phyloP scores from a whole-genome alignment of 2,113 vertebrate genomes.

The Lepidothrix coronata region DNA sequence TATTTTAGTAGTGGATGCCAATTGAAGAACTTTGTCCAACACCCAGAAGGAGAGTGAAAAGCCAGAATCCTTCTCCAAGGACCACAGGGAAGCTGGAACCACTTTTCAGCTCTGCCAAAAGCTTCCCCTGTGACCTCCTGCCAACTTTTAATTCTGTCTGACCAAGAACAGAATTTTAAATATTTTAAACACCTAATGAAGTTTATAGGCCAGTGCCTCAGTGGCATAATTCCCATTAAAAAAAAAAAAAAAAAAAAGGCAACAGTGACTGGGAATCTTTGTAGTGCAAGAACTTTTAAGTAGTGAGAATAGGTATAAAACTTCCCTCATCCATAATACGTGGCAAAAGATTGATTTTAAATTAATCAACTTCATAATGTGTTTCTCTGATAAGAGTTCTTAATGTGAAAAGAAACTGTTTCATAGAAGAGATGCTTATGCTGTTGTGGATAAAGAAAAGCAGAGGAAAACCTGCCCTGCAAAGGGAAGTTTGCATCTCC shows the following conservation, averaged over 20 bases:
- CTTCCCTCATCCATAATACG: neutral
- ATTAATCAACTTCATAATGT: neutral
- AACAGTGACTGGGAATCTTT: neutral
- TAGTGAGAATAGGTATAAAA: neutral
- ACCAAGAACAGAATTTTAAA: neutral
- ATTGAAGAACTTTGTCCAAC: neutral
- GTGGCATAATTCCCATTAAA: neutral
- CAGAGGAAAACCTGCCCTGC: neutral
- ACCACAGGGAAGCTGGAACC: neutral
- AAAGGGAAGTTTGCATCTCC: neutral
- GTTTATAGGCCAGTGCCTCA: neutral
- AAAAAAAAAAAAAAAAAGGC: neutral
- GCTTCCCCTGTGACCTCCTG: neutral
- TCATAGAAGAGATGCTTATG: neutral
- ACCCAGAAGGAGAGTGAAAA: neutral
- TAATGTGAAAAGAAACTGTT: neutral
- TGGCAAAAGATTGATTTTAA: neutral
- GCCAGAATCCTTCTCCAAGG: neutral
- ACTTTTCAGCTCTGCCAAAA: neutral
- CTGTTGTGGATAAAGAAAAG: neutral
- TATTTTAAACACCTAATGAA: conserved; percentile 38
- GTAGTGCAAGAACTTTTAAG: neutral
- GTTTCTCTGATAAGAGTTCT: neutral
- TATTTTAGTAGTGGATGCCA: neutral
- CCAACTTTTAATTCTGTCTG: conserved; percentile 12